Evolutionary conservation across 2,888 invertebrate genomes (phyloP).

Genomic region (Tromatobia lineatoria): DNA sequence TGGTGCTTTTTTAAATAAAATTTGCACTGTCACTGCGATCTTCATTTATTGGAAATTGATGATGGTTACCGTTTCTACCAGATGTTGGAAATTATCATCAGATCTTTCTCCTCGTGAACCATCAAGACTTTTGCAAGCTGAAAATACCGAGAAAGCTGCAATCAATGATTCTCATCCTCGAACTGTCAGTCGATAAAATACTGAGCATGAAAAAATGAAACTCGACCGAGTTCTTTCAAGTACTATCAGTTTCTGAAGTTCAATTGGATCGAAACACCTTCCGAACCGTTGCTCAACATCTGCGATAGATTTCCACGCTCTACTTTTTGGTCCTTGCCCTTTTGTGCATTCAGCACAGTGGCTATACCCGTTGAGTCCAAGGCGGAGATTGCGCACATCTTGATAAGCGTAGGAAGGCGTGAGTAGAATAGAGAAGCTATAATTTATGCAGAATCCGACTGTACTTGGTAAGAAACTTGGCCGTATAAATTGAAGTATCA

Average conservation of each 20-base stretch:
- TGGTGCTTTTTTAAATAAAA: too few species aligned
- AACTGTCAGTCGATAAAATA: too few species aligned
- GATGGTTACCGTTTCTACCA: too few species aligned
- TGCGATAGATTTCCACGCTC: not conserved
- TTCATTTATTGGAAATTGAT: too few species aligned
- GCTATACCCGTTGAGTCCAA: not conserved
- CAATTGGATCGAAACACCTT: not conserved
- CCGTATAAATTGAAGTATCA: slow-evolving; percentile 10
- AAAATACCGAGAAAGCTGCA: too few species aligned
- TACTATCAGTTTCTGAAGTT: not conserved
- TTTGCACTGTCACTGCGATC: too few species aligned
- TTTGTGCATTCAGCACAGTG: not conserved
- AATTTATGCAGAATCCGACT: slow-evolving; percentile 10
- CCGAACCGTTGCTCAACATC: not conserved
- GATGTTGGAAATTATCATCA: too few species aligned
- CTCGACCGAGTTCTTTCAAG: too few species aligned
- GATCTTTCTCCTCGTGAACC: too few species aligned
- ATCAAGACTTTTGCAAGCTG: too few species aligned
- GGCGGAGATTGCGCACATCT: not conserved
- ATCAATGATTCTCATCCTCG: too few species aligned
- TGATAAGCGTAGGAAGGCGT: not conserved
- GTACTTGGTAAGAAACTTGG: slow-evolving; percentile 3
- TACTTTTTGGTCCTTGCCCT: not conserved
- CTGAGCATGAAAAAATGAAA: too few species aligned
- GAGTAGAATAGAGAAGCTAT: not conserved